Conservation (phyloP, 2,113 vertebrate species). For the Trichomycterus rosablanca region DNA sequence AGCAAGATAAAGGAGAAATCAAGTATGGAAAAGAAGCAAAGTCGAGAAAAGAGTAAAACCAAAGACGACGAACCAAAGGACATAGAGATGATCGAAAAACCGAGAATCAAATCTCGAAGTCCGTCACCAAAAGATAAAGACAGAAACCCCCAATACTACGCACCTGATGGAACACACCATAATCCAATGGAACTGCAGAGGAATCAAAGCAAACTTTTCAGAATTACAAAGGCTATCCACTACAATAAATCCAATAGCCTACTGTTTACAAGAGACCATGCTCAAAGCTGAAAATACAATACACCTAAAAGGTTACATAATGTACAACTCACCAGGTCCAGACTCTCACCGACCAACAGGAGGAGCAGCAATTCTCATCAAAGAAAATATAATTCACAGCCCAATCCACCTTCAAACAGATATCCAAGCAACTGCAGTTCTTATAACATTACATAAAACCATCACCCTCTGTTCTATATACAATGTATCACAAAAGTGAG, state of each 20-base stretch:
- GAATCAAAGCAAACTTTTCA: too few species aligned
- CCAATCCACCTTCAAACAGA: too few species aligned
- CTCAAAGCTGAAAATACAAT: neutral
- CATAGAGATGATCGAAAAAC: neutral
- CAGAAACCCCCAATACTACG: neutral
- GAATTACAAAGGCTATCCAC: neutral
- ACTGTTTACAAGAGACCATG: neutral
- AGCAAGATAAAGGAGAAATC: neutral
- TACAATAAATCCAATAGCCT: neutral
- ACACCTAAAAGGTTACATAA: neutral
- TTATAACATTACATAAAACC: too few species aligned
- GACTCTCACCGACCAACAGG: neutral
- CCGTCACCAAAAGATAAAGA: neutral
- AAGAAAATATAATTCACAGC: neutral
- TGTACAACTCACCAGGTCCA: neutral
- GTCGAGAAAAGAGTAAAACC: neutral
- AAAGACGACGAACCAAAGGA: neutral
- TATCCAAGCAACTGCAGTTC: too few species aligned
- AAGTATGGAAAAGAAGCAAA: neutral
- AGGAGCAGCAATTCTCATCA: neutral
- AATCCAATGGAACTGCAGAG: too few species aligned
- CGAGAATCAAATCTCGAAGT: neutral
- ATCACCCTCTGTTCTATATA: too few species aligned
- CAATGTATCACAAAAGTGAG: too few species aligned
- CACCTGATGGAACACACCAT: neutral